Percentiles rank a stretch among this genome's conserved stretches.
phyloP scores from a whole-genome alignment of 2,797 vertebrate genomes.

The Spinus olivaceus region DNA sequence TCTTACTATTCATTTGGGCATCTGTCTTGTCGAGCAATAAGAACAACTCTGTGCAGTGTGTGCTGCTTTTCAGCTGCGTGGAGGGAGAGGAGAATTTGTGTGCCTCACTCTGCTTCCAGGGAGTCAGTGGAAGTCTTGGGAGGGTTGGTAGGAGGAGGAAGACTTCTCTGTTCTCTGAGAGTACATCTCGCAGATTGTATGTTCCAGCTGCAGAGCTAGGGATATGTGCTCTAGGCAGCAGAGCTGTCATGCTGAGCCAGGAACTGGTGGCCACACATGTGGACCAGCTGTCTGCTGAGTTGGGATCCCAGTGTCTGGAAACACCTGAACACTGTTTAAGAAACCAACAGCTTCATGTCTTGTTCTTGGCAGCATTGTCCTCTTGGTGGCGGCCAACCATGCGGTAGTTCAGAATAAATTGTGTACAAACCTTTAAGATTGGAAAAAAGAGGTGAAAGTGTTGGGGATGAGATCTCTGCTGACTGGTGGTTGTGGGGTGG shows the following conservation, averaged over 20 bases:
- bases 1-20: not conserved
- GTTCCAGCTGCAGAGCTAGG: not conserved
- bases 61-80: not conserved
- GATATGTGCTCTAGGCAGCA: not conserved
- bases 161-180: not conserved
- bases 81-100: not conserved
- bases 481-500: not conserved
- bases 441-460: not conserved
- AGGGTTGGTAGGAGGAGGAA: not conserved
- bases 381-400: not conserved
- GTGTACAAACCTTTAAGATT: not conserved
- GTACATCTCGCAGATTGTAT: not conserved
- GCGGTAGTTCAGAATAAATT: not conserved
- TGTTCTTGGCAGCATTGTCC: not conserved
- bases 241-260: not conserved
- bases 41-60: not conserved
- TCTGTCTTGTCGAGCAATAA: conserved; percentile 39
- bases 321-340: not conserved
- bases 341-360: not conserved
- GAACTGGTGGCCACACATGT: not conserved
- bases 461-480: not conserved
- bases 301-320: not conserved
- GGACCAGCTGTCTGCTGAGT: not conserved
- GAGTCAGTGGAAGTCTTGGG: not conserved
- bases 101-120: not conserved